Base-by-base conservation (phyloP, 2,113 vertebrate species). In the Carassius auratus region DNA sequence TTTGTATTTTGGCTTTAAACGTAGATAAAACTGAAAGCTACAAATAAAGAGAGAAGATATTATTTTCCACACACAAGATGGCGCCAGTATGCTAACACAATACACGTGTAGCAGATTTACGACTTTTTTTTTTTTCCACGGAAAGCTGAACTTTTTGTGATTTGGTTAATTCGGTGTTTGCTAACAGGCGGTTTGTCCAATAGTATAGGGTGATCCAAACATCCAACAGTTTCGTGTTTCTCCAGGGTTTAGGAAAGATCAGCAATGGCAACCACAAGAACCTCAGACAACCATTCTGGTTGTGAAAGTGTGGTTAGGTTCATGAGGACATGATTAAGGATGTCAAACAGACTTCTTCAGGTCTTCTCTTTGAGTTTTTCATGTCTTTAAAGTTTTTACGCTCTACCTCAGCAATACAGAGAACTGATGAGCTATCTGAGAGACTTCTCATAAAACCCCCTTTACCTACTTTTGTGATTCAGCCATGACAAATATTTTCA, bases 181-280 rank as follows among this genome's bases (percentile, higher is more conserved):
- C 76, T 76, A 75, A 81, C 71, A 76, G 64, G 33, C 48, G 69
- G 38, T 7, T 83, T 38, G 57, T 85, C 38, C 10, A 86, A 66
- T 55, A 73, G 55, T n/a, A 30, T 48, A 73, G 36, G 83, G 77
- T 50, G 21, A 85, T 76, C 21, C 81, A 88, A 71, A 77, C 78
- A 76, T 81, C 48, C 75, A 84, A 85, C 86, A 85, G 62, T 85
- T 30, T 90, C 61, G 75, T 84, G 83, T 93, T 91, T 92, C 90
- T 88, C 90, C 86, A 87, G 90, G 89, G 86, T 88, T 90, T 88
- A 86, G 81, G 66, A 85, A 91, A 93, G 89, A 90, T 88, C 89
- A 90, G 89, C 66, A 50, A 75, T 85, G 80, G 82, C 77, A 88
- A 92, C 93, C 92, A 84, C 92, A 92, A 81, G 73, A 81, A 90